Conservation (phyloP, 2,888 invertebrate species). For the Drosophila paucipuncta region DNA sequence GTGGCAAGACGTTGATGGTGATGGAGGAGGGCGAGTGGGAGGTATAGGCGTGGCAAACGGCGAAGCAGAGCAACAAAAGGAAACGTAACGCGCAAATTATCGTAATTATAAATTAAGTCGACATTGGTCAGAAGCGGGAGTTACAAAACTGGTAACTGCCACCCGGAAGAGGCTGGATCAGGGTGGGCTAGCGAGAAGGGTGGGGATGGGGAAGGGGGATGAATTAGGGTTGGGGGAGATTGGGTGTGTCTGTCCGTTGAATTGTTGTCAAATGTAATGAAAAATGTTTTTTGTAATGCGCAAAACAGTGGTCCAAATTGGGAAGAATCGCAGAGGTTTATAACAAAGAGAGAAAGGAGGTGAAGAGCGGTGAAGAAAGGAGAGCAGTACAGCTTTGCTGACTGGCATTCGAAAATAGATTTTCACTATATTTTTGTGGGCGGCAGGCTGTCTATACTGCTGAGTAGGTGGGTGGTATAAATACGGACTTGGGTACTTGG, state of each 20-base stretch:
- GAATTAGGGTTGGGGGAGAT: not conserved
- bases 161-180: not conserved
- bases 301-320: slow-evolving; percentile 28
- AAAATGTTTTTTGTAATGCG: slow-evolving; percentile 70
- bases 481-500: not conserved
- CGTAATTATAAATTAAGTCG: slow-evolving; percentile 81
- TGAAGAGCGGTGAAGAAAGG: not conserved
- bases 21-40: not conserved
- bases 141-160: slow-evolving; percentile 37
- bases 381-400: slow-evolving; percentile 24
- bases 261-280: slow-evolving; percentile 77
- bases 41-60: not conserved
- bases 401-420: slow-evolving; percentile 79
- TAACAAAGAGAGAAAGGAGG: not conserved
- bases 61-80: slow-evolving; percentile 69
- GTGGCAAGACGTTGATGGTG: not conserved
- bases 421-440: slow-evolving; percentile 61
- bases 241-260: slow-evolving; percentile 44
- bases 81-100: slow-evolving; percentile 80
- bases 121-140: slow-evolving; percentile 61
- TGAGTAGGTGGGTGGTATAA: slow-evolving; percentile 1
- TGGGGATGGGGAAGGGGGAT: not conserved
- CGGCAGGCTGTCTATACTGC: slow-evolving; percentile 17
- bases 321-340: not conserved
- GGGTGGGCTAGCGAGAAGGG: not conserved